Base-by-base conservation (phyloP, 2,113 vertebrate species). In the mouse (Mus musculus) region DNA sequence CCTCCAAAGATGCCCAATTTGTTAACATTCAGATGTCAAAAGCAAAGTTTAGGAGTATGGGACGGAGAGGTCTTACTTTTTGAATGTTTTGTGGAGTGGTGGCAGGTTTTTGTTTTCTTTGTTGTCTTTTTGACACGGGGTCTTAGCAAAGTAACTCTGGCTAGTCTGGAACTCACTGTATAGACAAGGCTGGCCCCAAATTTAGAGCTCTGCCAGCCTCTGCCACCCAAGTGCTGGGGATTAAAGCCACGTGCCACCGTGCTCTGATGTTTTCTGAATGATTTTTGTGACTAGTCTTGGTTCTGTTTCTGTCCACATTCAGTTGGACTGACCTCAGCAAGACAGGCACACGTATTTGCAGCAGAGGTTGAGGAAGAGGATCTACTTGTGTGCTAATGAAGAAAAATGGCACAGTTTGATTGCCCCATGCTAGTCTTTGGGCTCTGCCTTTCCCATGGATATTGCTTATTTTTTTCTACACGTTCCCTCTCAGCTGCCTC, bases 321-420 rank as follows among this genome's bases (percentile, higher is more conserved):
- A 46, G n/a, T 12, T 69, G 49, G 77, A 78, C 54, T 4, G 39
- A 42, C 36, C 71, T 61, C n/a, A 59, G 52, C 36, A 65, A 92
- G 22, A 63, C 10, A 22, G 39, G 77, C 77, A 91, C 39, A 59
- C 3, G 3, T 72, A 95, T 72, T 71, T 71, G 33, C 88, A 84
- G 59, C 49, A 73, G 39, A 87, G 10, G 17, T 36, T 69, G 49
- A 71, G 36, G 39, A 91, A 75, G 13, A 22, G 63, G 54, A 69
- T 88, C 56, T 77, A 86, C 42, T 46, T 54, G 0, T 19, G 19
- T 61, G 71, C 65, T 87, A 95, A 85, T 88, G 59, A 75, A 86
- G 46, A 93, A 52, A 96, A 93, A 49, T 42, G 54, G n/a, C 69
- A 93, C 59, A 71, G 72, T 92, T 96, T 91, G 56, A 91, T 90